Conservation (phyloP, 2,888 invertebrate species). For the Anarsia innoxiella region DNA sequence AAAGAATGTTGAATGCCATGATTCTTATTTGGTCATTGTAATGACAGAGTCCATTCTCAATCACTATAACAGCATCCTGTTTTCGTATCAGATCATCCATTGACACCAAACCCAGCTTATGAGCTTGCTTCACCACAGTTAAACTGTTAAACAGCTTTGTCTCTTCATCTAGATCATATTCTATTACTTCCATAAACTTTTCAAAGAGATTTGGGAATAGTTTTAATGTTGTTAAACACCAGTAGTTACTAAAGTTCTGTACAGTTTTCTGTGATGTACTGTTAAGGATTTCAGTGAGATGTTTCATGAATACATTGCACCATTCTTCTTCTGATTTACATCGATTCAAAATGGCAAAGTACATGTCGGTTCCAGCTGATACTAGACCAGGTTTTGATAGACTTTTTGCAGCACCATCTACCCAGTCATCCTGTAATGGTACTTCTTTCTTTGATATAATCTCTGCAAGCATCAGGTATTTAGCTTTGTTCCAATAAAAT, state of each 20-base stretch:
- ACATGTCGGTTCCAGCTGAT: slow-evolving; percentile 77
- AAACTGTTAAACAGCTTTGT: slow-evolving; percentile 40
- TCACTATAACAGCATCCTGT: too few relatives aligned
- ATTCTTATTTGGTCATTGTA: slow-evolving; percentile 49
- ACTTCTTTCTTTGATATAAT: slow-evolving; percentile 52
- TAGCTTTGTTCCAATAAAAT: slow-evolving; percentile 76
- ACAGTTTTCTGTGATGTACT: slow-evolving; percentile 40
- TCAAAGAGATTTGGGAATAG: slow-evolving; percentile 45
- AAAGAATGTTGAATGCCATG: slow-evolving; percentile 62
- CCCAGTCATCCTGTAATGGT: slow-evolving; percentile 31
- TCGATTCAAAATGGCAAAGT: slow-evolving; percentile 62
- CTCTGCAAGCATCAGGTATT: slow-evolving; percentile 73
- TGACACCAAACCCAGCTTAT: slow-evolving; percentile 46
- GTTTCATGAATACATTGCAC: slow-evolving; percentile 51
- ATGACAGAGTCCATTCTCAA: slow-evolving; percentile 46
- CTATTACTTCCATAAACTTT: slow-evolving; percentile 34
- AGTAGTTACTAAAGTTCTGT: slow-evolving; percentile 66
- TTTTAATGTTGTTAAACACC: slow-evolving; percentile 65
- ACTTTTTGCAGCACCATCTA: slow-evolving; percentile 51
- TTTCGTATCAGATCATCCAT: slow-evolving; percentile 30
- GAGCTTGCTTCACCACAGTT: slow-evolving; percentile 50
- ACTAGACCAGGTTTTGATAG: slow-evolving; percentile 71
- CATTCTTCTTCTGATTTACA: slow-evolving; percentile 52
- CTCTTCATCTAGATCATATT: slow-evolving; percentile 25
- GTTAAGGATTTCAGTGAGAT: slow-evolving; percentile 37